These are phyloP conservation scores for Hyperoodon ampullatus DNA, from an alignment of 2,113 vertebrate species.

Conservation along the genomic window DNA sequence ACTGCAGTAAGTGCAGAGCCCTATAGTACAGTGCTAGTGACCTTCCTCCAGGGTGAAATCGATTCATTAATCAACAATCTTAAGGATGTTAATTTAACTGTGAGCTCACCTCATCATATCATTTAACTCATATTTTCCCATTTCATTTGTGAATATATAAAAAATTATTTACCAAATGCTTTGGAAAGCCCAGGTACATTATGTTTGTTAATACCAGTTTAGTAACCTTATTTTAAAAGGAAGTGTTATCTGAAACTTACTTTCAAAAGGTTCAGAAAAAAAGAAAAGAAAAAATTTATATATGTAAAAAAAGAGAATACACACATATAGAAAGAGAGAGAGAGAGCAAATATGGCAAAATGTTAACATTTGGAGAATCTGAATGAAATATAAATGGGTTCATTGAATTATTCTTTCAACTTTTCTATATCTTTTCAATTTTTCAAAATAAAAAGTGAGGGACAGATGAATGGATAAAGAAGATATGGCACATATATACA, in stretches of 20 bases:
- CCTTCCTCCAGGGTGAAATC: not conserved
- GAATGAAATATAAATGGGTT: not conserved
- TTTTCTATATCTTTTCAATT: slow-evolving; percentile 10
- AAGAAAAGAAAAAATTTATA: not conserved
- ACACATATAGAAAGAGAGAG: not conserved
- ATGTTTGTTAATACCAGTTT: not conserved
- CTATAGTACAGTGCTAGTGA: not conserved
- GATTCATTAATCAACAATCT: not conserved
- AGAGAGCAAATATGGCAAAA: not conserved
- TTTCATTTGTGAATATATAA: not conserved
- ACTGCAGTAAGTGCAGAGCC: not conserved
- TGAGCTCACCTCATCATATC: not conserved
- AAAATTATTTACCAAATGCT: slow-evolving; percentile 14
- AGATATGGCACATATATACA: too few relatives aligned
- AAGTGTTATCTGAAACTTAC: not conserved
- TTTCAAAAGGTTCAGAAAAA: slow-evolving; percentile 3
- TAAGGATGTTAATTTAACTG: slow-evolving; percentile 32
- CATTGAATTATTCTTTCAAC: not conserved
- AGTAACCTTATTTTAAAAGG: not conserved
- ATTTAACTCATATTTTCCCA: not conserved
- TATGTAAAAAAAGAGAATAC: not conserved
- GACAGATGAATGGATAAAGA: too few relatives aligned
- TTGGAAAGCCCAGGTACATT: not conserved
- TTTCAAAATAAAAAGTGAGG: not conserved
- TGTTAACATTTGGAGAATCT: not conserved